phyloP scores from a whole-genome alignment of 2,113 vertebrate species.

The Pituophis catenifer region DNA sequence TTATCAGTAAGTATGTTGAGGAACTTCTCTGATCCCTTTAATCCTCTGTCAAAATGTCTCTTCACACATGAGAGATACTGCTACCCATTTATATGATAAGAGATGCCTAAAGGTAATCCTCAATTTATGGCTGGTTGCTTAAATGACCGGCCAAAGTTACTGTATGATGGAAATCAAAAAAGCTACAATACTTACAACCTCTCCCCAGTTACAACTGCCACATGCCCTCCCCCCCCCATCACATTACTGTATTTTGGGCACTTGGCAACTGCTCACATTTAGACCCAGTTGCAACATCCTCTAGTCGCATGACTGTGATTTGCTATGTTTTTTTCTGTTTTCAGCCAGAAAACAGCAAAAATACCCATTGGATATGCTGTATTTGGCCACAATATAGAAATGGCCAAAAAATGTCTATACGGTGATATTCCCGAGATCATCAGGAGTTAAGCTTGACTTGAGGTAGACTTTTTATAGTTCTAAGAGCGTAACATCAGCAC shows the following conservation, averaged over 20 bases:
- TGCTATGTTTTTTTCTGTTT: neutral
- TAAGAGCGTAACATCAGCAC: neutral
- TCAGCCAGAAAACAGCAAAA: neutral
- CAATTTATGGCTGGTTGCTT: neutral
- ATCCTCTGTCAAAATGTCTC: neutral
- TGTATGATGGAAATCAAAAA: neutral
- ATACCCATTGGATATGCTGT: neutral
- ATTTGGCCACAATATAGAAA: neutral
- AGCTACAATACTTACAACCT: neutral
- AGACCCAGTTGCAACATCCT: neutral
- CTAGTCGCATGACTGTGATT: neutral
- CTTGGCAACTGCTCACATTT: neutral
- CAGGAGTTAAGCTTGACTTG: neutral
- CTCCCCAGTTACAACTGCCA: neutral
- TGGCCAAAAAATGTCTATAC: neutral
- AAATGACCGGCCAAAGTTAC: neutral
- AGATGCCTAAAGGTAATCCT: neutral
- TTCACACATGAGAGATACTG: neutral
- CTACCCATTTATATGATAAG: neutral
- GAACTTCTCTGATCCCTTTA: neutral
- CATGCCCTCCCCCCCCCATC: neutral
- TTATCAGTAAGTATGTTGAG: neutral
- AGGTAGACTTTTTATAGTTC: neutral
- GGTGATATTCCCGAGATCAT: neutral
- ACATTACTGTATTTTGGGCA: neutral